These are phyloP conservation scores for Chloropsis cyanopogon DNA, from an alignment of 2,113 vertebrate genomes.

Conservation along the genomic window DNA sequence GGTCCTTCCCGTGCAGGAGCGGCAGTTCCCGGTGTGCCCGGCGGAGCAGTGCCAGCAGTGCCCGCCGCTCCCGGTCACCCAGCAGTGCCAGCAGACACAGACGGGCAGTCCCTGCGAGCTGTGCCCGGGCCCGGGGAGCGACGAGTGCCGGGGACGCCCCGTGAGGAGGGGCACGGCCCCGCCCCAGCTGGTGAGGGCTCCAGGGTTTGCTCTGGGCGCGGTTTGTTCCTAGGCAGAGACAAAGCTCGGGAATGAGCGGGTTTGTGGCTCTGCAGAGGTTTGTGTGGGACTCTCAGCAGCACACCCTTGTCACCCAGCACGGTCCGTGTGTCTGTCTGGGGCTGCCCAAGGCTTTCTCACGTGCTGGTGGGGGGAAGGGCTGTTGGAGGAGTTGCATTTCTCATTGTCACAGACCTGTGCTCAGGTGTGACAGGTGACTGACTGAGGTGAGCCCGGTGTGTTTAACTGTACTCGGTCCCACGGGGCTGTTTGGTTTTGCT, in stretches of 20 bases:
- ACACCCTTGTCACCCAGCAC: fast-evolving
- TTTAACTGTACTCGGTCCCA: neutral
- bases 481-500: neutral
- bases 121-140: neutral
- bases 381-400: neutral
- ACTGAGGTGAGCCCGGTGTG: neutral
- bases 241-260: fast-evolving
- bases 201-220: fast-evolving
- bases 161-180: neutral
- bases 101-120: neutral
- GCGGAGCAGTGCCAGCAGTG: neutral
- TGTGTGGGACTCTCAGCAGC: neutral
- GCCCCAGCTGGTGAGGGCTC: neutral
- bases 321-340: neutral
- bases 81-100: conserved; percentile 46
- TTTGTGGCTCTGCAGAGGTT: neutral
- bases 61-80: neutral
- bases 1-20: neutral
- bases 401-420: fast-evolving
- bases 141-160: neutral
- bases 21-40: neutral
- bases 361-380: fast-evolving
- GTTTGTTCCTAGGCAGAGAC: neutral
- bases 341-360: neutral
- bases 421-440: neutral